Evolutionary conservation across 2,113 vertebrate species (phyloP).

Genomic region (Isichthys henryi): DNA sequence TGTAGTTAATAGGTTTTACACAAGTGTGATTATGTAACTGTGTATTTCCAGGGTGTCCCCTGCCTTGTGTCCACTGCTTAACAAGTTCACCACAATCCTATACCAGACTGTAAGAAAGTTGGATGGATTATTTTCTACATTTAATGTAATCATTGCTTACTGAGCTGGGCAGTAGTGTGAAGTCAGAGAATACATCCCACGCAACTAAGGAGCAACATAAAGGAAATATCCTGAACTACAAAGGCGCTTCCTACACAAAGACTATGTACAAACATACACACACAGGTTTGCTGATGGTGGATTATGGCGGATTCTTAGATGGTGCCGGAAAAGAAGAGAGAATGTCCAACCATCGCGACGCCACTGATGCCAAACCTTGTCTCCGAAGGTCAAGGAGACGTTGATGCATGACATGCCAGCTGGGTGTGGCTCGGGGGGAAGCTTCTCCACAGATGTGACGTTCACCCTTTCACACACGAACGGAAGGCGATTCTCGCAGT

Average conservation of each 20-base stretch:
- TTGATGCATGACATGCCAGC: conserved; percentile 54
- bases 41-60: neutral
- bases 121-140: neutral
- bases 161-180: neutral
- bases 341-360: neutral
- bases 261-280: neutral
- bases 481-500: conserved; percentile 51
- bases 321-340: neutral
- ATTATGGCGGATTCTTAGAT: neutral
- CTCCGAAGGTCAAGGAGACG: conserved; percentile 60
- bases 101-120: neutral
- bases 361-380: conserved; percentile 68
- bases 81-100: neutral
- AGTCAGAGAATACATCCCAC: neutral
- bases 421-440: conserved; percentile 53
- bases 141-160: neutral
- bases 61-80: neutral
- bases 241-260: neutral
- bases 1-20: neutral
- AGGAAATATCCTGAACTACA: neutral
- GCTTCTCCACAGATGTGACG: conserved; percentile 69
- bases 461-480: conserved; percentile 86
- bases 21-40: neutral
- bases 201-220: neutral
- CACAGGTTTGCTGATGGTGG: neutral